These are phyloP conservation scores for Parauchenoglanis punctatus DNA, from an alignment of 2,797 vertebrate genomes.

Conservation along the genomic window DNA sequence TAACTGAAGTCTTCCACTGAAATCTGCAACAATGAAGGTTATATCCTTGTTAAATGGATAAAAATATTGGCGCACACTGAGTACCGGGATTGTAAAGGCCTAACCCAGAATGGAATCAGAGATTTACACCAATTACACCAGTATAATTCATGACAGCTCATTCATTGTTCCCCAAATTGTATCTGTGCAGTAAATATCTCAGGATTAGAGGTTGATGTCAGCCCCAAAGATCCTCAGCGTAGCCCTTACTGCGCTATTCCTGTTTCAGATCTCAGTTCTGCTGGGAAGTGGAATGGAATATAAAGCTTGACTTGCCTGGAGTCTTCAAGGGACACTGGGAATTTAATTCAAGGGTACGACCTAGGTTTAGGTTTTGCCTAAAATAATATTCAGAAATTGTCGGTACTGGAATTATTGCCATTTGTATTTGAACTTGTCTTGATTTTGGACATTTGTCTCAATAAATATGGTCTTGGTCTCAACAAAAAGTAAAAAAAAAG, in stretches of 20 bases:
- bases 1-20: not conserved
- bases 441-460: not conserved
- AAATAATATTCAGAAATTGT: not conserved
- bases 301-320: not conserved
- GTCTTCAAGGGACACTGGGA: not conserved
- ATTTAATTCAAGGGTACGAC: not conserved
- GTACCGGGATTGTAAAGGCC: not conserved
- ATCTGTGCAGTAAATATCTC: not conserved
- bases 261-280: not conserved
- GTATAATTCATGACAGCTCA: not conserved
- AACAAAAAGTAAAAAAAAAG: not conserved
- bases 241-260: not conserved
- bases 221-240: not conserved
- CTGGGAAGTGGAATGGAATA: not conserved
- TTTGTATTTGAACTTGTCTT: not conserved
- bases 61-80: not conserved
- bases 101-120: not conserved
- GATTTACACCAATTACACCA: not conserved
- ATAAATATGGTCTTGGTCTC: not conserved
- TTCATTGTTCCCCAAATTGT: not conserved
- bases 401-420: not conserved
- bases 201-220: not conserved
- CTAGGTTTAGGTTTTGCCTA: not conserved
- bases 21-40: not conserved
- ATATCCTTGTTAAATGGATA: not conserved